Conservation (phyloP, 2,113 vertebrate species). For the Lathamus discolor region DNA sequence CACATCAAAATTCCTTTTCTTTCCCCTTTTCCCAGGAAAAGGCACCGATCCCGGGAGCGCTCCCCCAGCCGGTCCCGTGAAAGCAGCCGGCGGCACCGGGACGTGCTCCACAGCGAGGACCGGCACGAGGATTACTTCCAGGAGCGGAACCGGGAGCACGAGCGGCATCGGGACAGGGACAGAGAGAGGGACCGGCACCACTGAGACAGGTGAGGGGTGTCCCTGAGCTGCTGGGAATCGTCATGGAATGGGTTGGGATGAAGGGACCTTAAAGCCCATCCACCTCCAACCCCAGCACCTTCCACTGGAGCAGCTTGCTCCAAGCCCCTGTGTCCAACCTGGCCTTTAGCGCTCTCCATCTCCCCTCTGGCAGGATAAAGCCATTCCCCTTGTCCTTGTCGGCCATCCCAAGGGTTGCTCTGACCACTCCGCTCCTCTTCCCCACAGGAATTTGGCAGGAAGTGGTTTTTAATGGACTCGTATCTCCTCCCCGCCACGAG, state of each 20-base stretch:
- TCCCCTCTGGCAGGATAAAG: background rate
- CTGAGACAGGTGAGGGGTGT: constrained; percentile 70
- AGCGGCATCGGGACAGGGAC: constrained; percentile 78
- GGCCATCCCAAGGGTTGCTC: background rate
- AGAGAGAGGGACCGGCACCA: constrained; percentile 83
- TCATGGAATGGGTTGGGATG: background rate
- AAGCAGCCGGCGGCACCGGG: constrained; percentile 82
- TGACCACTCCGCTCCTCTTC: background rate
- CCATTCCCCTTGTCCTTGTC: background rate
- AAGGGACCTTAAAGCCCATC: background rate
- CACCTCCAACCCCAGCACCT: background rate
- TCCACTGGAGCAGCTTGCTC: background rate
- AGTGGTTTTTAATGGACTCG: constrained; percentile 79
- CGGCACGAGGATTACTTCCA: constrained; percentile 84
- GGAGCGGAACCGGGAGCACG: constrained; percentile 80
- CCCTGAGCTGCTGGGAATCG: too few species aligned
- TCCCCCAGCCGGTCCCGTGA: constrained; percentile 82
- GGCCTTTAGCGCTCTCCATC: too few species aligned
- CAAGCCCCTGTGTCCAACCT: background rate
- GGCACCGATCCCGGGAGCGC: constrained; percentile 81
- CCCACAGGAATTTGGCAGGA: constrained; percentile 64
- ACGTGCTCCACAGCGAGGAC: constrained; percentile 77
- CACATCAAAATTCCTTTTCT: background rate
- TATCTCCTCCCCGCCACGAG: constrained; percentile 78
- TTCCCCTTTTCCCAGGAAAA: constrained; percentile 67